Evolutionary conservation across 2,113 vertebrate genomes (phyloP).

Genomic region (Pogona vitticeps): DNA sequence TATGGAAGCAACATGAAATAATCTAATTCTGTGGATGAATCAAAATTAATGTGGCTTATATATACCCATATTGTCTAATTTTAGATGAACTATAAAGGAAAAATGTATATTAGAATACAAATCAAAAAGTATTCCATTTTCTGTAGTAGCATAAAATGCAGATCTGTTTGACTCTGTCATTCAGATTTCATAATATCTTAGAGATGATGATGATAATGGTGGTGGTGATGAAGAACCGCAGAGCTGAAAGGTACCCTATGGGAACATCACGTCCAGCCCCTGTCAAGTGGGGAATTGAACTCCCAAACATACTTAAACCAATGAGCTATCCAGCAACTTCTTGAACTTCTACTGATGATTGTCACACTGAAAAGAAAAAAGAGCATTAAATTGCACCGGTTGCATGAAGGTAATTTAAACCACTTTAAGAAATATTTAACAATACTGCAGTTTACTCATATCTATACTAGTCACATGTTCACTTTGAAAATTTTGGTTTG

Average conservation of each 20-base stretch:
- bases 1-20: constrained; percentile 1
- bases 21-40: constrained; percentile 48
- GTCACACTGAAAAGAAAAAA: constrained; percentile 61
- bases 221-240: too few relatives aligned
- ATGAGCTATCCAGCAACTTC: not conserved
- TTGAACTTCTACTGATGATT: constrained; percentile 68
- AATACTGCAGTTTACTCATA: constrained; percentile 52
- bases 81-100: constrained; percentile 61
- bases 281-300: too few relatives aligned
- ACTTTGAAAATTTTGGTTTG: constrained; percentile 25
- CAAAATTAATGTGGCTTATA: constrained; percentile 47
- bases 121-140: constrained; percentile 71
- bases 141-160: constrained; percentile 62
- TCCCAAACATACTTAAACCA: too few relatives aligned
- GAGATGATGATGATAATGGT: constrained; percentile 28
- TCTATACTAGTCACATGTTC: constrained; percentile 50
- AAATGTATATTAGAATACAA: constrained; percentile 66
- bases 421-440: constrained; percentile 64
- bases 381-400: constrained; percentile 61
- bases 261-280: too few relatives aligned
- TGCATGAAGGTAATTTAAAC: constrained; percentile 60
- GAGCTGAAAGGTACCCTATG: too few relatives aligned
- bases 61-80: constrained; percentile 56
- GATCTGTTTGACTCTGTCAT: constrained; percentile 68
- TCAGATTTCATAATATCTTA: constrained; percentile 70